These are phyloP conservation scores for Galaxias olidus DNA, from an alignment of 2,797 vertebrate species.

Conservation along the genomic window DNA sequence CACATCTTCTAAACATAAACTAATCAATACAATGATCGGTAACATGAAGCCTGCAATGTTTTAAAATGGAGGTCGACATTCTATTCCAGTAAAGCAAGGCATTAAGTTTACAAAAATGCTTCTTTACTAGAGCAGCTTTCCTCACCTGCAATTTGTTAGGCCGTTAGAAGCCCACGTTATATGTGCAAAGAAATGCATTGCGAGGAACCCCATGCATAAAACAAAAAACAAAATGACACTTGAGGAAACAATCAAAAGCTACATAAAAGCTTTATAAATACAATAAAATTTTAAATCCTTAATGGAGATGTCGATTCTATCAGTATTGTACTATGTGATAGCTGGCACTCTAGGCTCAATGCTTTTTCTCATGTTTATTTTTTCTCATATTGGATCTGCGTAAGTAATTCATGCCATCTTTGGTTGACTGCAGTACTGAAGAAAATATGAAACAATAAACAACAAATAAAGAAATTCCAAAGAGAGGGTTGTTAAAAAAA, in stretches of 20 bases:
- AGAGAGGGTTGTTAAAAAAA: constrained; percentile 78
- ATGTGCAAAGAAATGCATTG: constrained; percentile 99
- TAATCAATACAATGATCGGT: constrained; percentile 91
- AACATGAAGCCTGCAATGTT: constrained; percentile 93
- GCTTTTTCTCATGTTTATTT: constrained; percentile 61
- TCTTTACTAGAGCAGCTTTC: constrained; percentile 95
- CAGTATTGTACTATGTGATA: constrained; percentile 91
- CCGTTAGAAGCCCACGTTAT: constrained; percentile 85
- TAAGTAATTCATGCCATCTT: constrained; percentile 99
- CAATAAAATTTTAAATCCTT: constrained; percentile 91
- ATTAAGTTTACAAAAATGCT: constrained; percentile 88
- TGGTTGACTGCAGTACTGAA: constrained; percentile 99
- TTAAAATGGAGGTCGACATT: constrained; percentile 88
- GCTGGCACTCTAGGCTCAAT: constrained; percentile 91
- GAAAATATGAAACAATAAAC: constrained; percentile 77
- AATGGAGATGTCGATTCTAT: constrained; percentile 88
- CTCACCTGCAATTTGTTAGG: constrained; percentile 93
- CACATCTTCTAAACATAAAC: constrained; percentile 94
- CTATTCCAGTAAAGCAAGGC: constrained; percentile 88
- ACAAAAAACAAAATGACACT: constrained; percentile 83
- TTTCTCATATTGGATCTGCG: constrained; percentile 82
- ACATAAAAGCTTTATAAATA: constrained; percentile 98
- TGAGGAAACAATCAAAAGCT: constrained; percentile 89
- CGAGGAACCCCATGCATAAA: constrained; percentile 96
- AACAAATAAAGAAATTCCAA: constrained; percentile 75